These are phyloP conservation scores for Sinelater perroti DNA, from an alignment of 2,888 invertebrate species.

Conservation along the genomic window DNA sequence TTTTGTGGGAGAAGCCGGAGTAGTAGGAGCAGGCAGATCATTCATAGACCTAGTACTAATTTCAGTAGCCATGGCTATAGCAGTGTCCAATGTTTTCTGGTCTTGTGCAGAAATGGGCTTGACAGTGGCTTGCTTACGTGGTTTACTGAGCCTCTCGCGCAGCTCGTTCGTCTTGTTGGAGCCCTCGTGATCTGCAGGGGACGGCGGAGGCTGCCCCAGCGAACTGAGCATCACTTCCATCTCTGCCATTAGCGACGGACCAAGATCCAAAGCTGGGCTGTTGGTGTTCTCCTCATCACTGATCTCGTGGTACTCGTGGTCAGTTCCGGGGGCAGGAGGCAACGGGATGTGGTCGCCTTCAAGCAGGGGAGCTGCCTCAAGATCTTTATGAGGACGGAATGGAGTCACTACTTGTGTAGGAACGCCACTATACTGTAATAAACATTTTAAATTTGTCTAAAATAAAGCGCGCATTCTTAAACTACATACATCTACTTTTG, in stretches of 20 bases:
- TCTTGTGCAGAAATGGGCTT: constrained; percentile 95
- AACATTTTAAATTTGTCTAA: neutral
- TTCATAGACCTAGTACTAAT: constrained; percentile 80
- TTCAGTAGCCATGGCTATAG: constrained; percentile 93
- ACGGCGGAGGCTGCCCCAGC: constrained; percentile 56
- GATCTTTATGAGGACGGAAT: constrained; percentile 87
- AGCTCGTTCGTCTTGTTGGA: constrained; percentile 77
- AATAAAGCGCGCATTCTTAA: neutral
- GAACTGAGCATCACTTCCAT: constrained; percentile 88
- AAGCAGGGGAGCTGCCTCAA: constrained; percentile 74
- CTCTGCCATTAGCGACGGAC: constrained; percentile 89
- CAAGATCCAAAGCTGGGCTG: constrained; percentile 74
- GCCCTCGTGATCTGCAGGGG: constrained; percentile 60
- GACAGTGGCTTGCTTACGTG: constrained; percentile 66
- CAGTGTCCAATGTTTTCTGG: constrained; percentile 88
- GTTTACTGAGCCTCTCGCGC: constrained; percentile 64
- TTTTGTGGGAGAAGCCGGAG: constrained; percentile 73
- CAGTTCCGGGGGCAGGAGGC: constrained; percentile 60
- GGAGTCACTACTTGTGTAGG: constrained; percentile 90
- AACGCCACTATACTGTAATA: constrained; percentile 68
- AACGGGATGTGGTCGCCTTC: constrained; percentile 55
- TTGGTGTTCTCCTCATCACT: constrained; percentile 77
- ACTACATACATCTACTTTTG: constrained; percentile 57
- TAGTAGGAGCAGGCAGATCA: constrained; percentile 64
- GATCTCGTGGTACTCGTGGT: constrained; percentile 85